Percentiles rank a stretch among this genome's conserved stretches.
Conservation (phyloP, 2,888 invertebrate species). For the Hedychridium roseum region DNA sequence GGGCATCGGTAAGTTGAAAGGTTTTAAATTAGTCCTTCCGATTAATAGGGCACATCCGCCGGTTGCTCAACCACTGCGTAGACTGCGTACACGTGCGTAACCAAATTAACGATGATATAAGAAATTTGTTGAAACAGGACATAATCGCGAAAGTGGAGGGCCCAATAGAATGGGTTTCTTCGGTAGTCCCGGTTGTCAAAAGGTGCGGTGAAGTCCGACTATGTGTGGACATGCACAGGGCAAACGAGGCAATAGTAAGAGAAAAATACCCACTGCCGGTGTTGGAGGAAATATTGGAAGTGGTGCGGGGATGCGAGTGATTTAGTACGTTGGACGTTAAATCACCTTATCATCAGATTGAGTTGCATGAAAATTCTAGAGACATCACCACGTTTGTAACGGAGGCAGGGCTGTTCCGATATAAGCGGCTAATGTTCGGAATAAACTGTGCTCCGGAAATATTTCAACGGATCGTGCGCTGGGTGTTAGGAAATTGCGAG, state of each 20-base stretch:
- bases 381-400: neutral
- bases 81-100: constrained; percentile 46
- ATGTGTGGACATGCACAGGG: constrained; percentile 36
- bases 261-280: constrained; percentile 22
- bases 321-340: constrained; percentile 44
- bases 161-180: constrained; percentile 19
- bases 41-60: constrained; percentile 41
- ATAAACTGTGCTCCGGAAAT: neutral
- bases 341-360: constrained; percentile 13
- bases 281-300: constrained; percentile 13
- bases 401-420: neutral
- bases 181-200: constrained; percentile 42
- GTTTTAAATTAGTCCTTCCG: constrained; percentile 36
- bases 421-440: neutral
- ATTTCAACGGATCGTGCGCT: neutral
- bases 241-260: constrained; percentile 32
- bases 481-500: neutral
- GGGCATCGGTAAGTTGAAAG: constrained; percentile 39
- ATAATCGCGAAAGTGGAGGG: constrained; percentile 36
- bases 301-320: constrained; percentile 23
- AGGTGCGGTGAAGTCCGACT: constrained; percentile 32
- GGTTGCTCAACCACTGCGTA: constrained; percentile 44
- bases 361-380: neutral
- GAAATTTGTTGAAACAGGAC: constrained; percentile 31
- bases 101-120: constrained; percentile 36